Evolutionary conservation across 2,797 vertebrate genomes (phyloP), one percentile per base, ranked within the genome.

Genomic region (Clarias platycephalus): DNA sequence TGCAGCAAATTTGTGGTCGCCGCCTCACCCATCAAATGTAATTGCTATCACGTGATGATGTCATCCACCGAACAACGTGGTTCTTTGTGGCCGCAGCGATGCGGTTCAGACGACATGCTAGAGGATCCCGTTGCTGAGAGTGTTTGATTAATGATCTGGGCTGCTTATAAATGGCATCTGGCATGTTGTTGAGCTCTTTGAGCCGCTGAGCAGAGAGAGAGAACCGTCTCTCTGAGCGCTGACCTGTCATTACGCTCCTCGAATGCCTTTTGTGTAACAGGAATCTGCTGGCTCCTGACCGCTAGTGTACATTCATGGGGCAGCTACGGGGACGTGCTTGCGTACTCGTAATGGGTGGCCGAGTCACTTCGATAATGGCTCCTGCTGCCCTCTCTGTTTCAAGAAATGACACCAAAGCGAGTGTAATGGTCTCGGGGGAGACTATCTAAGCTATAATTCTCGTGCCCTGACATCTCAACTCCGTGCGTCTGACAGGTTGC

Each of bases 131-230:
- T 89, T 84, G 83, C 88, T 68, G 86, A 92, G 91, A 78, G 58
- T 84, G 86, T 92, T 90, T 95, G 94, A 95, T 95, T 93, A 92
- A 94, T 91, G 93, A 92, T 87, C 91, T 89, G 82, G 71, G 90
- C 86, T 88, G 92, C 88, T 91, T 88, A 84, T 84, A 84, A 87
- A 90, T 87, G 91, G 88, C 92, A 92, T 92, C 92, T 93, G 92
- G 91, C 89, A 89, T 88, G 89, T 91, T 88, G 89, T 91, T 91
- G 91, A 92, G 91, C 89, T 91, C 84, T 85, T 89, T 91, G 91
- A 83, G 91, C 81, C 66, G 75, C 72, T 26, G 60, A 81, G 85
- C 83, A 78, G 58, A 83, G 70, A 87, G 70, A 87, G 63, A 86
- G 71, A 63, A 44, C 34, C 15, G 18, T 34, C 26, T 40, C 34